phyloP scores from a whole-genome alignment of 2,888 invertebrate species.

The Macrophya alboannulata region DNA sequence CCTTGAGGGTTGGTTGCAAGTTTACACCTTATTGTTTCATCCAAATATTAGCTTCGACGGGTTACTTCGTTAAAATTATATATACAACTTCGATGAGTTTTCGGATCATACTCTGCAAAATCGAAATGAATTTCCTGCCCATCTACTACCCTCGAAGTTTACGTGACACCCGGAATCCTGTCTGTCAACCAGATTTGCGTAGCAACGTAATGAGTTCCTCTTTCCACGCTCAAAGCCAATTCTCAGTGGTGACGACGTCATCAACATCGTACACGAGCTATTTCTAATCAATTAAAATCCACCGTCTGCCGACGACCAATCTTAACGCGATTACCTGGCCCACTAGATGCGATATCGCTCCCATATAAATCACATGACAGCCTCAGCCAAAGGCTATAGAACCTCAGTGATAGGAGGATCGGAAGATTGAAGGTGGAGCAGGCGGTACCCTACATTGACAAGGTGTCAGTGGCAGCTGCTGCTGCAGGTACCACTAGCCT shows the following conservation, averaged over 20 bases:
- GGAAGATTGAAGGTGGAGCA: slow-evolving; percentile 21
- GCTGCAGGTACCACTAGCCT: slow-evolving; percentile 64
- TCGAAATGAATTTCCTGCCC: not conserved
- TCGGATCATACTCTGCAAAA: not conserved
- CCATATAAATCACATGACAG: slow-evolving; percentile 76
- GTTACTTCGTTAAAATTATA: not conserved
- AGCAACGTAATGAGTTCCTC: slow-evolving; percentile 4
- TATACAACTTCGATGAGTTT: not conserved
- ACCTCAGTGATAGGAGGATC: slow-evolving; percentile 12
- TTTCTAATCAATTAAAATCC: slow-evolving; percentile 75
- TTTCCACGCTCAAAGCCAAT: not conserved
- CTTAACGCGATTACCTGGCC: slow-evolving; percentile 74
- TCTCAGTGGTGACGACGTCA: slow-evolving; percentile 23
- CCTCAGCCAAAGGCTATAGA: slow-evolving; percentile 64
- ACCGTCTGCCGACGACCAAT: slow-evolving; percentile 66
- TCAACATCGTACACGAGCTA: slow-evolving; percentile 61
- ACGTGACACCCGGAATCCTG: not conserved
- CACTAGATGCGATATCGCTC: slow-evolving; percentile 74
- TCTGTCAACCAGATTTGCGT: slow-evolving; percentile 20
- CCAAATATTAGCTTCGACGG: not conserved
- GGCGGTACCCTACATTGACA: slow-evolving; percentile 68
- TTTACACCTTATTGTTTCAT: no score
- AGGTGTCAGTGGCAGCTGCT: slow-evolving; percentile 74
- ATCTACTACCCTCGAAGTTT: not conserved
- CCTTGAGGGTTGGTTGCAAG: not conserved